Percentiles rank a stretch among this genome's conserved stretches.
Evolutionary conservation across 2,888 invertebrate species (phyloP).

Genomic region (Scaptomyza polygonia): DNA sequence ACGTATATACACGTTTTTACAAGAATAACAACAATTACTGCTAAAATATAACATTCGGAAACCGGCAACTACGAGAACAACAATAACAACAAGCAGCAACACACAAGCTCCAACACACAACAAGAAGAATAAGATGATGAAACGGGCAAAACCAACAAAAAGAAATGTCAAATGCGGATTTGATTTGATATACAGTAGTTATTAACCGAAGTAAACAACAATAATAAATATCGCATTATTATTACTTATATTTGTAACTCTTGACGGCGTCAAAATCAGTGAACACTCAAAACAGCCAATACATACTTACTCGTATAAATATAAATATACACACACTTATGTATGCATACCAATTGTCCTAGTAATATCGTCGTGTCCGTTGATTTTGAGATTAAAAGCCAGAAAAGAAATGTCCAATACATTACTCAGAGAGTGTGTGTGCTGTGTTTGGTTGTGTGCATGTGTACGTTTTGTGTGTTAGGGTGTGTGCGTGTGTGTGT

Average conservation of each 20-base stretch:
- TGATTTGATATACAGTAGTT: conserved; percentile 80
- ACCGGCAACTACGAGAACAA: conserved; percentile 39
- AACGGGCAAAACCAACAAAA: conserved; percentile 44
- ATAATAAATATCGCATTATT: conserved; percentile 71
- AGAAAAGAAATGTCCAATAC: conserved; percentile 26
- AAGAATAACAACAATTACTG: conserved; percentile 58
- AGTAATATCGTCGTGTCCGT: conserved; percentile 37
- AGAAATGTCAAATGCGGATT: conserved; percentile 74
- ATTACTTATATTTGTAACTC: conserved; percentile 64
- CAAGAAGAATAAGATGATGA: conserved; percentile 20
- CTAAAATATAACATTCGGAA: conserved; percentile 40
- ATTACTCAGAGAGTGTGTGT: conserved; percentile 4
- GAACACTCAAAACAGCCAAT: conserved; percentile 50
- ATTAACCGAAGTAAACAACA: conserved; percentile 72
- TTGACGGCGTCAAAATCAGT: conserved; percentile 55
- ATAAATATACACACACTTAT: conserved; percentile 36
- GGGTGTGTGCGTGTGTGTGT: conserved; percentile 16
- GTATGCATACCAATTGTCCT: conserved; percentile 48
- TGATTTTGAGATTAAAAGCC: conserved; percentile 51
- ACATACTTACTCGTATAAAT: conserved; percentile 51
- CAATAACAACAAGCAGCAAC: conserved; percentile 26
- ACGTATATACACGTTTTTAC: conserved; percentile 56
- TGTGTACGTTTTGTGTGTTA: background rate
- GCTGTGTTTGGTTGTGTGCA: background rate
- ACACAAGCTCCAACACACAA: conserved; percentile 39